Evolutionary conservation across 92 coral and sea anemone genomes (phyloP), one percentile per base, ranked within the genome.

Genomic region (Paramuricea clavata): DNA sequence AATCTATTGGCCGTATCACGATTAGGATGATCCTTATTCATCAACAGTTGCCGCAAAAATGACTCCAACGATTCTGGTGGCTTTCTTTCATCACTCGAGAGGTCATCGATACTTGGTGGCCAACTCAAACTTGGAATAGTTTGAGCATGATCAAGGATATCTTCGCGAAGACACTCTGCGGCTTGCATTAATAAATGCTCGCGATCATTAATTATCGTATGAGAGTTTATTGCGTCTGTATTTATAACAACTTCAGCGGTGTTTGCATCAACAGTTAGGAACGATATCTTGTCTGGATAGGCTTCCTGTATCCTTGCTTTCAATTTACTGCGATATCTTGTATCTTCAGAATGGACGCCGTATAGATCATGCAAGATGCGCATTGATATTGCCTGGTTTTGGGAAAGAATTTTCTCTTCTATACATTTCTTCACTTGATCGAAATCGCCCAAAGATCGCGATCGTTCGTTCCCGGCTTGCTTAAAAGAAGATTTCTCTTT

Each of bases 21-120:
- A 47, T 47, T 47, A 47, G 52, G 52, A 47, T 47, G 52, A 47
- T 47, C 52, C 52, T 47, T 47, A 47, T 47, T 47, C 85, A 35
- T 41, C 49, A 64, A 44, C 36, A 31, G 78, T 49, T 42, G 86
- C 60, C 21, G 89, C 84, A 13, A 61, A 42, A 12, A 61, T 68
- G 79, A 68, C 85, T 49, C 76, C 70, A 17, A 79, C 70, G 81
- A 49, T 83, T 74, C 54, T 83, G 52, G 21, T 67, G 47, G 75
- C 69, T 56, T 85, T 78, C 78, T 89, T 69, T 59, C 73, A 85
- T 41, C 88, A 50, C 75, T 83, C 3, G 0, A 52, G 61, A 52
- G 61, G 61, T 52, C 61, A 52, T 52, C 61, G 3, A 52, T 52
- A 52, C 61, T 52, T 52, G 3, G 61, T 1, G 21, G 61, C 3